Evolutionary conservation across 2,113 vertebrate genomes (phyloP), one percentile per base, ranked within the genome.

Genomic region (Callionymus lyra): DNA sequence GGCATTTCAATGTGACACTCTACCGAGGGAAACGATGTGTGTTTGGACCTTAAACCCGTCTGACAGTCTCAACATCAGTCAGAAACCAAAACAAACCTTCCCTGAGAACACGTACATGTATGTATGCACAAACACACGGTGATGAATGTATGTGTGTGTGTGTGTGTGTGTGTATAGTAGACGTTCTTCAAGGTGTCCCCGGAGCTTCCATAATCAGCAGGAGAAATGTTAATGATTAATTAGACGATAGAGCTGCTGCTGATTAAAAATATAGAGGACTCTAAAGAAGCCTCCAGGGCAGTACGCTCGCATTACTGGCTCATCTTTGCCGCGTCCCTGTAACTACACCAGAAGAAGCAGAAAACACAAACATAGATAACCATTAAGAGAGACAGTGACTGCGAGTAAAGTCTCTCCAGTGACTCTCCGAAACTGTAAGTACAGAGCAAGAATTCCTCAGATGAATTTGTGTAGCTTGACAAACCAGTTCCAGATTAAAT

Each of bases 161-260:
- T n/a, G 63, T 44, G 42, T 33, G 48, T 59, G 41, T 27, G 21
- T 27, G 21, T 32, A 16, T n/a, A 8, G 60, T 50, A 47, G 46
- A 60, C 59, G 65, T 66, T 76, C 52, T 64, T 54, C 47, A 41
- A 72, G 72, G 59, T 65, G 55, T 72, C 75, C 60, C 76, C 68
- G 41, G 72, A 79, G 76, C 70, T 39, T 50, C 45, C 45, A 59
- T 49, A 76, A 83, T 79, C 71, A 68, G 51, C 82, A 70, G 61
- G 76, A 85, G 82, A 79, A 78, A 84, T 81, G 79, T 78, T 84
- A 84, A 86, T 85, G 80, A 84, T 82, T 84, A 84, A 87, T 87
- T 85, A 84, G 78, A 81, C 75, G 77, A 79, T 72, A 70, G 61
- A 76, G 70, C 77, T 79, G 74, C 63, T 62, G 62, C 72, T 86